A percentile compares a stretch with the other conserved stretches of the same genome.
Conservation (phyloP, 2,797 vertebrate species). For the Danio choprae region DNA sequence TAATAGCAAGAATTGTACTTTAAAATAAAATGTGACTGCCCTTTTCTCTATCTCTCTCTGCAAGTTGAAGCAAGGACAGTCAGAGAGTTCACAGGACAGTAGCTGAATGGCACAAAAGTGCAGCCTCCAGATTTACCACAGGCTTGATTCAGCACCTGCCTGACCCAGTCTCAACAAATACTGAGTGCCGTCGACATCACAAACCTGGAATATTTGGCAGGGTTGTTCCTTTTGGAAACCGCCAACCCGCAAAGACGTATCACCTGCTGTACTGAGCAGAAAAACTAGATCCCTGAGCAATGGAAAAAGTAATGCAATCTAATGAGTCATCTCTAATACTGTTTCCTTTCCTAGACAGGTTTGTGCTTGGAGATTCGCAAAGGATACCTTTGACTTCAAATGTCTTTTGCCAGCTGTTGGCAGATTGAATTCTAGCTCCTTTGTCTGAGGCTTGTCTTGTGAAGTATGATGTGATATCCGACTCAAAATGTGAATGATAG, state of each 20-base stretch:
- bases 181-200: constrained; percentile 23
- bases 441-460: neutral
- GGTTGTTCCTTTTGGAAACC: neutral
- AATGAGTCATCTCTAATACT: constrained; percentile 30
- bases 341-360: constrained; percentile 38
- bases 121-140: constrained; percentile 8
- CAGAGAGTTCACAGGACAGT: neutral
- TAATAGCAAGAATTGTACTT: too few relatives aligned
- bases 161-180: constrained; percentile 49
- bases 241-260: constrained; percentile 20
- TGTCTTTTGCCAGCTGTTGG: constrained; percentile 15
- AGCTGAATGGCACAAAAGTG: constrained; percentile 6
- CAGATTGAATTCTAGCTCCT: constrained; percentile 14
- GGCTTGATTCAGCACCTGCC: constrained; percentile 39
- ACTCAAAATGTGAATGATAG: neutral
- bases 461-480: neutral
- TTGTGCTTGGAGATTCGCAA: constrained; percentile 31
- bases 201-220: constrained; percentile 33
- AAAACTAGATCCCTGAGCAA: constrained; percentile 38
- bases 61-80: neutral
- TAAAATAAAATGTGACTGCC: too few relatives aligned
- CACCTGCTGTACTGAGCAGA: constrained; percentile 23
- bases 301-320: constrained; percentile 30
- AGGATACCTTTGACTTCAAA: constrained; percentile 22
- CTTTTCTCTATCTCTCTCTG: neutral